A percentile compares a stretch with the other conserved stretches of the same genome.
Conservation (phyloP, 2,888 invertebrate genomes). For the Lasiommata megera region DNA sequence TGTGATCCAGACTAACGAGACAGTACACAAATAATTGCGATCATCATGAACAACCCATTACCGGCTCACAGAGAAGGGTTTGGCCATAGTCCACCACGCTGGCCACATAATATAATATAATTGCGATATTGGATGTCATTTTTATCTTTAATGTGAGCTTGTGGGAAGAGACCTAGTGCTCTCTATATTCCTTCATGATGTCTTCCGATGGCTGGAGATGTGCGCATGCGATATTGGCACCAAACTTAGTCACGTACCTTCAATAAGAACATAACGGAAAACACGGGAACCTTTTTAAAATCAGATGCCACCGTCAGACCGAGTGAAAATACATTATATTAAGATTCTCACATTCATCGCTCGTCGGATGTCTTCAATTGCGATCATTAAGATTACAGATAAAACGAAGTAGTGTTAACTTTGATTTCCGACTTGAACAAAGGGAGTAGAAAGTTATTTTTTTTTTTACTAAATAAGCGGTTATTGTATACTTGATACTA, state of each 20-base stretch:
- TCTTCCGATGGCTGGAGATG: no score
- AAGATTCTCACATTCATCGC: conserved; percentile 28
- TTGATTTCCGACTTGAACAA: conserved; percentile 31
- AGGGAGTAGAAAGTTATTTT: conserved; percentile 23
- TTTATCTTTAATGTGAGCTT: no score
- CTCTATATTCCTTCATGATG: no score
- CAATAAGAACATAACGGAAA: conserved; percentile 10
- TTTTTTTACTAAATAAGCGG: conserved; percentile 18
- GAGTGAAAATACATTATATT: conserved; percentile 20
- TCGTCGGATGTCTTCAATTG: conserved; percentile 36
- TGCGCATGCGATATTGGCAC: conserved; percentile 19
- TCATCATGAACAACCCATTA: no score
- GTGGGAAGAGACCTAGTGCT: no score
- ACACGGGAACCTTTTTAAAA: conserved; percentile 17
- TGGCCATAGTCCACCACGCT: no score
- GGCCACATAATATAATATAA: no score
- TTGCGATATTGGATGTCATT: no score
- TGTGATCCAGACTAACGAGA: no score
- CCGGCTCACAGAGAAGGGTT: no score
- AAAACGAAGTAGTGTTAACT: conserved; percentile 29
- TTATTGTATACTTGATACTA: conserved; percentile 11
- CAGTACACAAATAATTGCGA: no score
- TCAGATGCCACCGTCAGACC: conserved; percentile 18
- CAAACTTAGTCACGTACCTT: conserved; percentile 41
- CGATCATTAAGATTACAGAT: conserved; percentile 36